Conservation (phyloP, 2,888 invertebrate species). For the Fragum whitleyi region DNA sequence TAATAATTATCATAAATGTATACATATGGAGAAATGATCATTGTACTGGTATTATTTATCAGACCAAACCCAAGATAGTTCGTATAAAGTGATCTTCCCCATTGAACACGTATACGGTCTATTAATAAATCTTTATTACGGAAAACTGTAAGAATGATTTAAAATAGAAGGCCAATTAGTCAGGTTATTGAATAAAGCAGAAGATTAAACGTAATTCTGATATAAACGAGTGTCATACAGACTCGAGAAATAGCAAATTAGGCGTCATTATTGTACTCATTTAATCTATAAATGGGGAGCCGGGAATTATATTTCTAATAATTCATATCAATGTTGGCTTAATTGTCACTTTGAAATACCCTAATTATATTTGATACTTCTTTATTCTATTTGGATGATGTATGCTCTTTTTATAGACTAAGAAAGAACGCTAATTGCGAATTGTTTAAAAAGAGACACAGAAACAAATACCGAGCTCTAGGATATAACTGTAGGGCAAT, state of each 20-base stretch:
- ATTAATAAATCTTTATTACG: too few relatives aligned
- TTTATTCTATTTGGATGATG: neutral
- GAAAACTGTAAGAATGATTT: neutral
- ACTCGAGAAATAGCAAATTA: neutral
- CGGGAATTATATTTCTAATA: neutral
- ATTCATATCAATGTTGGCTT: constrained; percentile 1
- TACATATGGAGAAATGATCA: too few relatives aligned
- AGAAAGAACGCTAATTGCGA: neutral
- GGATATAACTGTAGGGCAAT: too few relatives aligned
- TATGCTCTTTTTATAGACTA: neutral
- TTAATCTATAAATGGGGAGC: neutral
- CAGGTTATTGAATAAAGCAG: neutral
- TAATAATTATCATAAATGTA: too few relatives aligned
- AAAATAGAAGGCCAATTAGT: neutral
- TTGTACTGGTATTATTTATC: too few relatives aligned
- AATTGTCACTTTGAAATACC: neutral
- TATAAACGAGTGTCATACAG: neutral
- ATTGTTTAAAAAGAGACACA: too few relatives aligned
- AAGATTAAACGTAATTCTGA: neutral
- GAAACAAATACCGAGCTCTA: too few relatives aligned
- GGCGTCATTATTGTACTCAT: neutral
- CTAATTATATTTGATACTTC: neutral
- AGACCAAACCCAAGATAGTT: too few relatives aligned
- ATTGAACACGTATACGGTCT: too few relatives aligned
- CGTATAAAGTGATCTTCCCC: too few relatives aligned